Conservation (phyloP, 2,113 vertebrate species). For the Tupaia tana region DNA sequence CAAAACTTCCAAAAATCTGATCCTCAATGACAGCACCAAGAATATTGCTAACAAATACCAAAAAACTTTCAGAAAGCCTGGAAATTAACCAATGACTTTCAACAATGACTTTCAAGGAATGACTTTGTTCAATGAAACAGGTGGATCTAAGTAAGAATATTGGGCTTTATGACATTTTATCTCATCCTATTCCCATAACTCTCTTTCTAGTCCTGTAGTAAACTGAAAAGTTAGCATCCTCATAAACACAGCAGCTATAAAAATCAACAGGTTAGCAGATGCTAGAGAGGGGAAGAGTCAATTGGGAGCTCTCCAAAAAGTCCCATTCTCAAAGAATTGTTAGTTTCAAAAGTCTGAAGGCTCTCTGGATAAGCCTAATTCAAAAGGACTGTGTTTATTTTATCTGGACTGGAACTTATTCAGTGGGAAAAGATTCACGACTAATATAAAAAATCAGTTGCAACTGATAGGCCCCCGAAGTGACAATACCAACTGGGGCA, state of each 20-base stretch:
- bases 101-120: neutral
- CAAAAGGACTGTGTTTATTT: neutral
- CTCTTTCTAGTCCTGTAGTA: neutral
- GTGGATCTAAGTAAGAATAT: neutral
- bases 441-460: neutral
- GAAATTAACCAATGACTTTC: neutral
- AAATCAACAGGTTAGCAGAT: neutral
- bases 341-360: neutral
- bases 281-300: neutral
- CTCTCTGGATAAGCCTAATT: neutral
- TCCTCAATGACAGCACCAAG: neutral
- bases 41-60: neutral
- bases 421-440: neutral
- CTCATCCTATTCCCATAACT: neutral
- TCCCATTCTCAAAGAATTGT: neutral
- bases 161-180: neutral
- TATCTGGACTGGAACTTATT: neutral
- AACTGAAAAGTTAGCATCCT: neutral
- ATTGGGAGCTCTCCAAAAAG: neutral
- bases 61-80: neutral
- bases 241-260: neutral
- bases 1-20: neutral
- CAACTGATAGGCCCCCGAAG: neutral
- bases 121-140: neutral
- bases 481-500: neutral